These are phyloP conservation scores for Rhorus exstirpatorius DNA, from an alignment of 2,888 invertebrate species.

Conservation along the genomic window DNA sequence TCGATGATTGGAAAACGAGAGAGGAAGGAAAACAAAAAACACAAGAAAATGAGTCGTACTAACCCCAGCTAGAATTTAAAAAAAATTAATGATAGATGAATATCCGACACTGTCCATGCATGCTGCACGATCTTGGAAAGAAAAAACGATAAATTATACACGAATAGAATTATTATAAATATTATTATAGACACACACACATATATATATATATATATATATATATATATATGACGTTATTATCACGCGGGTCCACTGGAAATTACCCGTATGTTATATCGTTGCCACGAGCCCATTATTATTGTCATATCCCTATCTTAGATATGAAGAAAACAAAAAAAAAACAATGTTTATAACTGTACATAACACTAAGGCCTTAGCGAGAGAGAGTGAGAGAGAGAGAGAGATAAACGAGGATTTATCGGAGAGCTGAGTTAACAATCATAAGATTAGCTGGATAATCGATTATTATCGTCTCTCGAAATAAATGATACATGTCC, in stretches of 20 bases:
- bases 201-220: conserved; percentile 41
- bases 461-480: conserved; percentile 30
- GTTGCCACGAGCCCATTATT: conserved; percentile 67
- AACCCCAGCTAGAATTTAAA: conserved; percentile 55
- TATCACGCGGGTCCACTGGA: conserved; percentile 48
- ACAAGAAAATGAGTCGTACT: conserved; percentile 52
- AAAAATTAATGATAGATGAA: conserved; percentile 17
- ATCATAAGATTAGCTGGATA: conserved; percentile 47
- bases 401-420: conserved; percentile 41
- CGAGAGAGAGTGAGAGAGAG: conserved; percentile 63
- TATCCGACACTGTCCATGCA: conserved; percentile 62
- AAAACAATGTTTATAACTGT: conserved; percentile 78
- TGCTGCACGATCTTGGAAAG: conserved; percentile 64
- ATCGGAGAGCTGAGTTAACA: conserved; percentile 38
- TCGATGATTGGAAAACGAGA: conserved; percentile 1
- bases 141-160: conserved; percentile 51
- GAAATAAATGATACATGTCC: conserved; percentile 18
- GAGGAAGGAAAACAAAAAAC: conserved; percentile 29
- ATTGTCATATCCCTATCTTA: conserved; percentile 58
- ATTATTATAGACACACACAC: conserved; percentile 13
- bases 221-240: conserved; percentile 64
- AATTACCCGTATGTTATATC: conserved; percentile 66
- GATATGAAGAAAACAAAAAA: conserved; percentile 52
- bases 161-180: conserved; percentile 57
- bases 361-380: conserved; percentile 79